Percentiles rank a stretch among this genome's conserved stretches.
Evolutionary conservation across 2,113 vertebrate genomes (phyloP).

Genomic region (Dendropsophus ebraccatus): DNA sequence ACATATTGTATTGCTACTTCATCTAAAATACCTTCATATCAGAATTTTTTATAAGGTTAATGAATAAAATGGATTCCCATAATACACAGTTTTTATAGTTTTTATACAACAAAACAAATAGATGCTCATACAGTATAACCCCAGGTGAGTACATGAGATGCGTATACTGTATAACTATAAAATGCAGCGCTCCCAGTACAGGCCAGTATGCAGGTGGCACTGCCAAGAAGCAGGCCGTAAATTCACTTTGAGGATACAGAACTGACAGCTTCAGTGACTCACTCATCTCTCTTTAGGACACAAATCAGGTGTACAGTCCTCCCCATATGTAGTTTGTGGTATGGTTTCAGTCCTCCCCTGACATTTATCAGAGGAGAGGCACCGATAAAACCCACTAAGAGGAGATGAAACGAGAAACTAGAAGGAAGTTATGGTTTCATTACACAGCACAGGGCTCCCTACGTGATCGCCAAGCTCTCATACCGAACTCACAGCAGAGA

Average conservation of each 20-base stretch:
- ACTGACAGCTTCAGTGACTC: slow-evolving; percentile 32
- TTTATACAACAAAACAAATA: too few species aligned
- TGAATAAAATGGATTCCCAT: too few species aligned
- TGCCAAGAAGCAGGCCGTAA: slow-evolving; percentile 24
- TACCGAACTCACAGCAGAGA: not conserved
- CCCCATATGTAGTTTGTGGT: not conserved
- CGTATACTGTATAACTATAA: not conserved
- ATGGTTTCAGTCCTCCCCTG: slow-evolving; percentile 8
- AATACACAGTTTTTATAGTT: too few species aligned
- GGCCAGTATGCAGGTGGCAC: slow-evolving; percentile 4
- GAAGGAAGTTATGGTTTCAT: slow-evolving; percentile 10
- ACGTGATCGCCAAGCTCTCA: not conserved
- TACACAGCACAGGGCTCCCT: not conserved
- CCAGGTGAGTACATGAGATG: not conserved
- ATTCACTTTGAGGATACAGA: slow-evolving; percentile 33
- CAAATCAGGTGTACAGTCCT: slow-evolving; percentile 24
- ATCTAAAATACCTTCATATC: too few species aligned
- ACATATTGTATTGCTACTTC: too few species aligned
- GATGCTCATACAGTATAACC: too few species aligned
- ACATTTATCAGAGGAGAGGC: slow-evolving; percentile 19
- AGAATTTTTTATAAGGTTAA: too few species aligned
- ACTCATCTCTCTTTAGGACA: slow-evolving; percentile 30
- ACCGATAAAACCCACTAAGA: not conserved
- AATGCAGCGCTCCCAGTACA: not conserved
- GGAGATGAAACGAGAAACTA: not conserved